These are phyloP conservation scores for Diabrotica virgifera DNA, from an alignment of 1,140 invertebrate species.

Conservation along the genomic window DNA sequence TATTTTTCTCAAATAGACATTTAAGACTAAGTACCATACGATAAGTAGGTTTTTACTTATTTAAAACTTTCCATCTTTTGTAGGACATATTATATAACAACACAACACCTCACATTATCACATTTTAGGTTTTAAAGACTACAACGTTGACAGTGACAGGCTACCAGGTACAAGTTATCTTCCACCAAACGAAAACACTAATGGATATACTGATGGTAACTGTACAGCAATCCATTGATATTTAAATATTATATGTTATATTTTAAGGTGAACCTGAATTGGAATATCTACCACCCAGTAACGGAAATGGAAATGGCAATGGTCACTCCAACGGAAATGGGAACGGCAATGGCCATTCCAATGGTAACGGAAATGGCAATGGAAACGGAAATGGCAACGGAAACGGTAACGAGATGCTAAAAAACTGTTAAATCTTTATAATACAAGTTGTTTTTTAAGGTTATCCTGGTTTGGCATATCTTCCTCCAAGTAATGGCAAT, in stretches of 20 bases:
- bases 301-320: conserved; percentile 25
- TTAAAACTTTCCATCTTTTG: too few species aligned
- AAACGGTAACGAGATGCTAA: conserved; percentile 20
- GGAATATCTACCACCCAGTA: background rate
- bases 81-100: too few species aligned
- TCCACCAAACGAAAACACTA: conserved; percentile 21
- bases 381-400: conserved; percentile 19
- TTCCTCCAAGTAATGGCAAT: conserved; percentile 33
- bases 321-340: conserved; percentile 10
- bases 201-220: conserved; percentile 23
- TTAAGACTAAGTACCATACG: too few species aligned
- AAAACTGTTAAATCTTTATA: conserved; percentile 16
- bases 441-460: conserved; percentile 12
- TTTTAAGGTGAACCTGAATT: too few species aligned
- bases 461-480: conserved; percentile 25
- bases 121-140: conserved; percentile 25
- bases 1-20: too few species aligned
- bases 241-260: too few species aligned
- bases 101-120: too few species aligned
- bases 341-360: conserved; percentile 8
- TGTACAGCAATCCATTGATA: background rate
- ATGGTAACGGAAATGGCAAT: conserved; percentile 23
- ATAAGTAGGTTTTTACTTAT: too few species aligned
- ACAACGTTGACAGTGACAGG: conserved; percentile 26
- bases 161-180: conserved; percentile 34